Evolutionary conservation across 2,113 vertebrate species (phyloP), one percentile per base, ranked within the genome.

Genomic region (Gnathonemus echidnorhynchus): DNA sequence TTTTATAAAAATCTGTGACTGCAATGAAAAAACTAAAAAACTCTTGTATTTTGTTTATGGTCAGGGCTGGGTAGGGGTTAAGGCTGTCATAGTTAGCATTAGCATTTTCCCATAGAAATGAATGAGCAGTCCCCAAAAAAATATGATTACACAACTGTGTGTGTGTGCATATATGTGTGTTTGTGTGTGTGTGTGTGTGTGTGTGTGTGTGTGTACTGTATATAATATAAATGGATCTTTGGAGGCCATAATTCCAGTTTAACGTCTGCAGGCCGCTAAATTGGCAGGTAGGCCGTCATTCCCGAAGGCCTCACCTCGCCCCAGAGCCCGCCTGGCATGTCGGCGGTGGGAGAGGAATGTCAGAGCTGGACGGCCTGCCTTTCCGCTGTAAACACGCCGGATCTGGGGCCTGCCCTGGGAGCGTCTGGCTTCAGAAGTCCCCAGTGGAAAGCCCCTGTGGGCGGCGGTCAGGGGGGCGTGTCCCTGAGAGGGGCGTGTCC

Each of bases 381-480:
- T 94, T 95, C 93, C 93, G 94, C 87, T 90, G 89, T 91, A 92
- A 94, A 93, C 93, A 93, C 94, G 92, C 93, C 93, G 92, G 92
- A 95, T 93, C 92, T 92, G 92, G 74, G 35, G 74, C 74, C 74
- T 93, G 91, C 88, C 89, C 91, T 90, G 90, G 91, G 92, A 92
- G 90, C 62, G 88, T 92, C 92, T 95, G 93, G 93, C 91, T 93
- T 70, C 62, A 93, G 93, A 91, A 93, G 91, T 94, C 90, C 50
- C 86, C 93, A 94, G 94, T 92, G 90, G 19, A 89, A 84, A 56
- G 50, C 89, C 35, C n/a, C 10, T 31, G 27, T 31, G 62, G 62
- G 62, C 3, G 3, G 62, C 10, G 10, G 62, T 70, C 10, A 3
- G 24, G 24, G 27, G 21, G 24, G 56, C 8, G 2, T 62, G 24